Conservation (phyloP, 2,797 vertebrate species). For the Epinephelus awoara region DNA sequence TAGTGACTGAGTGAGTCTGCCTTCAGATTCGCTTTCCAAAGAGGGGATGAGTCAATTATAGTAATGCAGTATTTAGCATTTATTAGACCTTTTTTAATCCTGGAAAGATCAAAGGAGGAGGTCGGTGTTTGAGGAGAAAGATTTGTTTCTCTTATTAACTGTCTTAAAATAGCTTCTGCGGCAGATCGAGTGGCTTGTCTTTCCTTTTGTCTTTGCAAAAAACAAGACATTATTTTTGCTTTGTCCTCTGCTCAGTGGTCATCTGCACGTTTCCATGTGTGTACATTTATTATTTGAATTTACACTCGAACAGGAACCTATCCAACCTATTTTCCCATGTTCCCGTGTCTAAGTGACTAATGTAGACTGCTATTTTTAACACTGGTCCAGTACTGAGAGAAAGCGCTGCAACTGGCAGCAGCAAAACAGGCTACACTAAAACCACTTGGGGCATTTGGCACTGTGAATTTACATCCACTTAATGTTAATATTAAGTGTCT, state of each 20-base stretch:
- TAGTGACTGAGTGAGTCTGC: constrained; percentile 26
- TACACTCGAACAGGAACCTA: not conserved
- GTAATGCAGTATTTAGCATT: constrained; percentile 66
- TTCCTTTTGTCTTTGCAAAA: constrained; percentile 33
- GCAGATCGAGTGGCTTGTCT: constrained; percentile 14
- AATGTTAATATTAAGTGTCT: too few species aligned
- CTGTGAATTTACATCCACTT: too few species aligned
- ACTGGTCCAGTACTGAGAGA: too few species aligned
- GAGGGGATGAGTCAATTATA: constrained; percentile 57
- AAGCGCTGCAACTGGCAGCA: too few species aligned
- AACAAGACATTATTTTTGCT: constrained; percentile 5
- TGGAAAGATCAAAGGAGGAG: constrained; percentile 41
- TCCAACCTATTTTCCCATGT: too few species aligned
- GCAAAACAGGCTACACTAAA: too few species aligned
- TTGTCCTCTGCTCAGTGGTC: not conserved
- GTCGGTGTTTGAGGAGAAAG: constrained; percentile 12
- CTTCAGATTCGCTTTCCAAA: constrained; percentile 34
- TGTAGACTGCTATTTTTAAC: too few species aligned
- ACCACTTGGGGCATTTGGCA: too few species aligned
- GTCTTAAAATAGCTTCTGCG: constrained; percentile 53
- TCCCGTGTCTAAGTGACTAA: too few species aligned
- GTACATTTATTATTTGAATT: not conserved
- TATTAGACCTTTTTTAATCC: constrained; percentile 53
- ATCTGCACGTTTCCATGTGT: not conserved
- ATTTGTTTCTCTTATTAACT: constrained; percentile 37